These are phyloP conservation scores for Elegia similella DNA, from an alignment of 2,888 invertebrate genomes.

Conservation along the genomic window DNA sequence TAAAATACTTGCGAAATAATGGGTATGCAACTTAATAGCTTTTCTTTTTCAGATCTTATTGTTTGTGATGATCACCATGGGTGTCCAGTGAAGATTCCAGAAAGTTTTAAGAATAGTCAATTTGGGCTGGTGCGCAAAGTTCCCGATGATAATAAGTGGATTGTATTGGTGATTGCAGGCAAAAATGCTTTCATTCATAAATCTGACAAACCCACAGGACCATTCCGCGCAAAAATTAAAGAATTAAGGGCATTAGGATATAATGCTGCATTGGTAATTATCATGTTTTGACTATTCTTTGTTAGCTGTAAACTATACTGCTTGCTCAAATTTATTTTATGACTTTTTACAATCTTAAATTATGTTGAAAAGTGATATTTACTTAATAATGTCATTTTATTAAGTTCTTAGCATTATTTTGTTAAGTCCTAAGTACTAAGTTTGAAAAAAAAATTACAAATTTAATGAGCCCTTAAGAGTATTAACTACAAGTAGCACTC, in stretches of 20 bases:
- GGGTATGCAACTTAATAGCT: too few species aligned
- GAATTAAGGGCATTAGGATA: constrained; percentile 84
- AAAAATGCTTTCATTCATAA: constrained; percentile 82
- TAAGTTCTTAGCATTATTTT: too few species aligned
- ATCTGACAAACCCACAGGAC: constrained; percentile 77
- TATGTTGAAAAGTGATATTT: neutral
- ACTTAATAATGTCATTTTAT: too few species aligned
- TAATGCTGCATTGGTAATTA: constrained; percentile 77
- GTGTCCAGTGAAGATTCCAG: constrained; percentile 67
- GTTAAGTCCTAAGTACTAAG: too few species aligned
- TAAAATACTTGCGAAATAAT: constrained; percentile 10
- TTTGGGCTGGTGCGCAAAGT: constrained; percentile 67
- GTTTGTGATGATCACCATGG: constrained; percentile 80
- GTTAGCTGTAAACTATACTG: neutral
- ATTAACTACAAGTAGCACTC: neutral
- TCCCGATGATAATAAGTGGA: constrained; percentile 71
- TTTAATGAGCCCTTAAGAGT: neutral
- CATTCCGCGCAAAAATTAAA: constrained; percentile 81
- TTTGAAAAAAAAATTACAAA: constrained; percentile 8
- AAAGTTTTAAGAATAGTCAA: constrained; percentile 68
- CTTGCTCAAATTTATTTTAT: constrained; percentile 4
- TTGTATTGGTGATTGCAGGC: constrained; percentile 81
- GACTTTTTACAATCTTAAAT: neutral
- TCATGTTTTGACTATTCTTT: neutral
- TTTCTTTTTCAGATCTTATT: constrained; percentile 77